A percentile compares a stretch with the other conserved stretches of the same genome.
These are phyloP conservation scores for Irena cyanogastra DNA, from an alignment of 2,113 vertebrate genomes.

Conservation along the genomic window DNA sequence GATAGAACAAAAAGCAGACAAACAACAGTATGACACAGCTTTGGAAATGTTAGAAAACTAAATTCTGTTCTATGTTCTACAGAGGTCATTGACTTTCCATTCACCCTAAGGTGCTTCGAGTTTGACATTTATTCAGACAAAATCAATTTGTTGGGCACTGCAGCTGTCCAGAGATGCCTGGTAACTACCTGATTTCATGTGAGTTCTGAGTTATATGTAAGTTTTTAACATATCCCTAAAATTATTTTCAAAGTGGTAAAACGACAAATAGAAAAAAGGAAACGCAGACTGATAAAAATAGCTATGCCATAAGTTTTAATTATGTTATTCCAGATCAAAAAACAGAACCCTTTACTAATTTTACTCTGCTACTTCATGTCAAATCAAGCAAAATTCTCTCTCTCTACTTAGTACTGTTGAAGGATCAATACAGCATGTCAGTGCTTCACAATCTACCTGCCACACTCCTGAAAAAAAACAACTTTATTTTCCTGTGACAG, in stretches of 20 bases:
- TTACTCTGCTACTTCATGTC: background rate
- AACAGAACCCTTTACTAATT: background rate
- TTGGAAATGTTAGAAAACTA: background rate
- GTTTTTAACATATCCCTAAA: background rate
- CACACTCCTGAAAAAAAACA: background rate
- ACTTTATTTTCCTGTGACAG: slow-evolving; percentile 2
- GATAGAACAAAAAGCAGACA: background rate
- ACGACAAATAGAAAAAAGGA: background rate
- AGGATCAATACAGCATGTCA: background rate
- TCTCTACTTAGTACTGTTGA: background rate
- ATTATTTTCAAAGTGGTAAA: background rate
- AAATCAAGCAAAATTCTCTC: background rate
- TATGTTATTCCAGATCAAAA: background rate
- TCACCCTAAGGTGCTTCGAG: background rate
- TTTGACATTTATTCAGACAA: background rate
- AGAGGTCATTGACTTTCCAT: background rate
- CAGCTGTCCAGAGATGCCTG: background rate
- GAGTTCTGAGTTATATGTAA: background rate
- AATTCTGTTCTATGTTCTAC: background rate
- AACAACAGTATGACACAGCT: background rate
- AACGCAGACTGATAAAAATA: background rate
- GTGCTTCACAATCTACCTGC: background rate
- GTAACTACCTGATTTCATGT: background rate
- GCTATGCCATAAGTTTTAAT: background rate
- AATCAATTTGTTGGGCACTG: background rate